Base-by-base conservation (phyloP, 2,113 vertebrate species). In the Bubalus kerabau region DNA sequence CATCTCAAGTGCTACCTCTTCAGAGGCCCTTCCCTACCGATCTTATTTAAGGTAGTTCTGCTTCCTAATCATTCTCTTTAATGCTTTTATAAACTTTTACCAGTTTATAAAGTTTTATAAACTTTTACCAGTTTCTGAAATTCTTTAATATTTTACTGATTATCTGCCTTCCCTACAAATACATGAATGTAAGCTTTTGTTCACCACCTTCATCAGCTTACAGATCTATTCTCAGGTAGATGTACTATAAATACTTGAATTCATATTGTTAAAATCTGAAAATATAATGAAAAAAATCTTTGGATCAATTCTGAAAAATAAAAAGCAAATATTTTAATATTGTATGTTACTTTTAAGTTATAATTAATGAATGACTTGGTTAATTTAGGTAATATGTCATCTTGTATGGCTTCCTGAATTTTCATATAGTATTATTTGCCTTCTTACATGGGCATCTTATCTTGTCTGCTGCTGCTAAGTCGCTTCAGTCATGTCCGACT, bases 241-340 rank as follows among this genome's bases (percentile, higher is more conserved):
- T 80, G n/a, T 23, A 82, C 16, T 88, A 40, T 19, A 84, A 30
- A 76, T 60, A 62, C 32, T 7, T 86, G 36, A 87, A 84, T 87
- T 67, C n/a, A 23, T 46, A 96, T 59, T 46, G 91, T 59, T 40
- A 96, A 87, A 46, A 76, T 46, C 16, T 95, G 71, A 95, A 97
- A 86, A 90, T 26, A 95, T 40, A 91, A 71, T 40, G 23, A 54
- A 92, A 19, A 87, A 17, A 93, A 64, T 32, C 28, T 90, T 56
- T 23, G 7, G 90, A 87, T 87, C 26, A 80, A 13, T 91, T 84
- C 40, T 87, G 40, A 54, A 95, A 93, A 95, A 60, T 59, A 9
- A 87, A 91, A 96, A 23, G 32, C 13, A 71, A 80, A 57, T 62
- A 62, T 86, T 92, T 26, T 85, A 64, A 64, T 81, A 80, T 2